Evolutionary conservation across 2,888 invertebrate genomes (phyloP), one percentile per base, ranked within the genome.

Genomic region (Drosophila mimica): DNA sequence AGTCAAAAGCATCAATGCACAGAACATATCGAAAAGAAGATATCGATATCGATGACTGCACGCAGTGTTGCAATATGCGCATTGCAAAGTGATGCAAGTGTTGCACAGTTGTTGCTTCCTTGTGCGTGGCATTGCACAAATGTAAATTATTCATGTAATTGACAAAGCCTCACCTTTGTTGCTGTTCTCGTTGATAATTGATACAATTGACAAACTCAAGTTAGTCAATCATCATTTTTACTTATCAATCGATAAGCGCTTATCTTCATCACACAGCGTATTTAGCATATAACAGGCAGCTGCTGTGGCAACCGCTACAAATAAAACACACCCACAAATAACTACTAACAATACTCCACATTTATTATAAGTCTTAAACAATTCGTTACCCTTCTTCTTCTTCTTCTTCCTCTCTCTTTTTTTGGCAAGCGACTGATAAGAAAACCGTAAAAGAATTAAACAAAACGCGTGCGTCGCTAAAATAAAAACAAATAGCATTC

Each of bases 371-470:
- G 28, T 28, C 25, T 38, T 54, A 7, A 25, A 25, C 20, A 25
- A 15, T 2, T 46, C 0, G 46, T 15, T 7, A 25, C 15, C 46
- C 25, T 15, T 46, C 46, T 46, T 8, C 46, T 46, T 20, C 20
- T 53, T 34, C 15, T 52, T 15, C 17, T 59, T 54, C 31, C 33
- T 28, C 13, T 51, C 7, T 68, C 64, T 53, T 62, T 38, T 68
- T 83, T 85, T 79, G 76, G 76, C 77, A 76, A 79, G 74, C 66
- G 83, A 81, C 89, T 76, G 88, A 88, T 88, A 88, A 88, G 88
- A 75, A 61, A 68, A 59, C 4, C 31, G 38, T n/a, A 36, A 25
- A n/a, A 73, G 28, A 17, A 48, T 8, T 30, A 54, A 34, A 2
- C 9, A 38, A 52, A 59, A 68, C 75, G 75, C 71, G 72, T 71